Percentiles rank a stretch among this genome's conserved stretches.
These are phyloP conservation scores for Cherax quadricarinatus DNA, from an alignment of 1,140 invertebrate genomes.

Conservation along the genomic window DNA sequence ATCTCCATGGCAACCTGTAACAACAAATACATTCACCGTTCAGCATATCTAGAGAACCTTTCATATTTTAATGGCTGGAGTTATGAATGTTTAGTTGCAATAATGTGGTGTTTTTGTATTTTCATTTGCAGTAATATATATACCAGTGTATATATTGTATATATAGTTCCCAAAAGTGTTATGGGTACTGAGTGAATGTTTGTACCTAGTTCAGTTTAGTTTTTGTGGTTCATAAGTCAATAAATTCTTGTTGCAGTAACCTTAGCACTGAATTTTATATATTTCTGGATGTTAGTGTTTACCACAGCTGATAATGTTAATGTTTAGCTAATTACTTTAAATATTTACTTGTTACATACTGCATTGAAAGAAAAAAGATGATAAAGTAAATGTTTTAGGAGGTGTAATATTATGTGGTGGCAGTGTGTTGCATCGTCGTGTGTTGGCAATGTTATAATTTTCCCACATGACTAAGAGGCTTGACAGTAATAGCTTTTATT, in stretches of 20 bases:
- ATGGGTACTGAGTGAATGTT: too few species aligned
- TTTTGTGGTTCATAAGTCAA: conserved; percentile 4
- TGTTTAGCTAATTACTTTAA: neutral
- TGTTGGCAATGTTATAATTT: neutral
- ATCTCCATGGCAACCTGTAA: conserved; percentile 39
- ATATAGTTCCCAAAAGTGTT: neutral
- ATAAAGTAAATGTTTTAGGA: neutral
- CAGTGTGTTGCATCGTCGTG: neutral
- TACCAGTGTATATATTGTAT: neutral
- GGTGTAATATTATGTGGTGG: neutral
- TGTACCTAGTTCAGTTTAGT: neutral
- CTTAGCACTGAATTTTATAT: neutral
- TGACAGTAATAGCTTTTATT: neutral
- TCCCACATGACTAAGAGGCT: neutral
- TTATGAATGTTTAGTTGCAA: neutral
- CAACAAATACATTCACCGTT: conserved; percentile 12
- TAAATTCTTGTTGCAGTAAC: conserved; percentile 3
- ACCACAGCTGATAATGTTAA: neutral
- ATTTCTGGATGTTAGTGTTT: neutral
- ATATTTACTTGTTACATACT: neutral
- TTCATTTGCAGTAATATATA: neutral
- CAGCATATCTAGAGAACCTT: neutral
- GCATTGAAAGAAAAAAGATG: neutral
- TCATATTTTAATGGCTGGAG: neutral
- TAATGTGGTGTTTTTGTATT: neutral